Percentiles rank a stretch among this genome's conserved stretches.
phyloP scores from a whole-genome alignment of 2,113 vertebrate genomes.

The Mustela nigripes region DNA sequence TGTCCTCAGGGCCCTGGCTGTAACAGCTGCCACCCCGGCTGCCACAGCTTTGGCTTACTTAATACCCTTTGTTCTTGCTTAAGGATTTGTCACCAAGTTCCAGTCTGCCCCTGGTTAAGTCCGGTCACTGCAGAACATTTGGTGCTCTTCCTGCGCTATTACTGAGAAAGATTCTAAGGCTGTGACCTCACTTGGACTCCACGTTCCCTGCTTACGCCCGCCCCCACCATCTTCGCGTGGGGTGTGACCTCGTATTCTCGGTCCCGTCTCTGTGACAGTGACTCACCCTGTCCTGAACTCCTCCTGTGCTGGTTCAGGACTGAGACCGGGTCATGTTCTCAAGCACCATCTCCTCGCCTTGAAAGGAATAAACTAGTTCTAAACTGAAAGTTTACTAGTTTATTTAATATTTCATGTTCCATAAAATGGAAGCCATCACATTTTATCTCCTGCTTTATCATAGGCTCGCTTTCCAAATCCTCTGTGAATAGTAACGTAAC shows the following conservation, averaged over 20 bases:
- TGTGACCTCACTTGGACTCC: no score
- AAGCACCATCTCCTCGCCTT: neutral
- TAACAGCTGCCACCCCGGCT: slow-evolving; percentile 38
- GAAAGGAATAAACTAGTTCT: neutral
- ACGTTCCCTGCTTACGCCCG: neutral
- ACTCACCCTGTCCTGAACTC: neutral
- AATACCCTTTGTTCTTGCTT: neutral
- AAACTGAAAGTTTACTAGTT: neutral
- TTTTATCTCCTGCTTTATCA: neutral
- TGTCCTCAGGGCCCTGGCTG: slow-evolving; percentile 76
- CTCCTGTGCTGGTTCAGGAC: rapidly evolving
- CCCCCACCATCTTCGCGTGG: neutral
- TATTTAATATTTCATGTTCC: neutral
- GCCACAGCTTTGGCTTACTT: slow-evolving; percentile 47
- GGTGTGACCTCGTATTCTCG: neutral
- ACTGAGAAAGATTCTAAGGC: neutral
- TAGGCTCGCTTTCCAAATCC: neutral
- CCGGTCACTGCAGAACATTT: neutral
- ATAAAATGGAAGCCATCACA: neutral
- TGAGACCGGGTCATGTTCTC: neutral
- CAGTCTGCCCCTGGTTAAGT: neutral
- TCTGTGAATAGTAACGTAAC: neutral
- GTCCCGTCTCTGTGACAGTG: neutral
- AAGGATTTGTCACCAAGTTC: neutral
- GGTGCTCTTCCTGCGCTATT: neutral